Evolutionary conservation across 2,888 invertebrate genomes (phyloP).

Genomic region (Eudiplozoon nipponicum): DNA sequence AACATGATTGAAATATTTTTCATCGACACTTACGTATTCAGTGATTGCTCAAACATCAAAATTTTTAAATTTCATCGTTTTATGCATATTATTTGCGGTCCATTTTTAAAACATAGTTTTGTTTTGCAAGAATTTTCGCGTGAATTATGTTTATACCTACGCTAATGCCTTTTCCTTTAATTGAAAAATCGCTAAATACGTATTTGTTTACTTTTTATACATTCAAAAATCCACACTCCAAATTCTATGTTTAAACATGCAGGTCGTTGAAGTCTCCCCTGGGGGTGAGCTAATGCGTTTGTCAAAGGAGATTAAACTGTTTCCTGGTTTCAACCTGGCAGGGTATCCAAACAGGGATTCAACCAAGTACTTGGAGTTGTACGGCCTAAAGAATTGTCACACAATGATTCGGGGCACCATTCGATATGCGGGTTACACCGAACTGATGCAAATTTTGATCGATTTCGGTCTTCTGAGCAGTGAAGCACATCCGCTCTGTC

Average conservation of each 20-base stretch:
- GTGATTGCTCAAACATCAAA: too few species aligned
- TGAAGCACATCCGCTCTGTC: slow-evolving; percentile 52
- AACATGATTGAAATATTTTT: too few species aligned
- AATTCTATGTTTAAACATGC: slow-evolving; percentile 15
- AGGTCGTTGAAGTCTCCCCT: slow-evolving; percentile 53
- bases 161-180: too few species aligned
- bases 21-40: too few species aligned
- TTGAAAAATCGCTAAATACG: too few species aligned
- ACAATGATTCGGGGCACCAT: slow-evolving; percentile 72
- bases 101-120: too few species aligned
- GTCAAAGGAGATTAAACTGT: slow-evolving; percentile 45
- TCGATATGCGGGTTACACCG: slow-evolving; percentile 57
- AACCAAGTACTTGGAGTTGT: slow-evolving; percentile 48
- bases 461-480: slow-evolving; percentile 54
- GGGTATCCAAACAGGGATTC: slow-evolving; percentile 88
- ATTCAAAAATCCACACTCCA: too few species aligned
- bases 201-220: too few species aligned
- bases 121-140: too few species aligned
- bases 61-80: too few species aligned
- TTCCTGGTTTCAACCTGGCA: slow-evolving; percentile 78
- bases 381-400: slow-evolving; percentile 46
- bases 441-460: slow-evolving; percentile 54
- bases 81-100: too few species aligned
- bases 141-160: too few species aligned
- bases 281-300: slow-evolving; percentile 61